Conservation (phyloP, 2,888 invertebrate species). For the Alviniconcha strummeri region DNA sequence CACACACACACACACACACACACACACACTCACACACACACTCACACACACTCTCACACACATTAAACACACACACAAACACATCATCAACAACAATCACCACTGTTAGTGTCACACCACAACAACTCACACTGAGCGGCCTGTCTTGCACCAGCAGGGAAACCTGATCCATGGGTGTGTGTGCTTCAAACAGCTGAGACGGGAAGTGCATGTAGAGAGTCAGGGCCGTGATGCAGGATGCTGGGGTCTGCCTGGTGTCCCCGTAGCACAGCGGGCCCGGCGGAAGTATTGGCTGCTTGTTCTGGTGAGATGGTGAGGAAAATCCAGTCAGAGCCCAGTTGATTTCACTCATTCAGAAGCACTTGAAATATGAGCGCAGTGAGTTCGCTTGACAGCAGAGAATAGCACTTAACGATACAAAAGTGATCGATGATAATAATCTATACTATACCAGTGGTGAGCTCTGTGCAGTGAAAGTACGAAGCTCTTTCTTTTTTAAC, state of each 20-base stretch:
- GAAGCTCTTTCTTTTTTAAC: no score
- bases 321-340: no score
- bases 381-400: no score
- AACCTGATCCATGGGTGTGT: background rate
- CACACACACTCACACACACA: background rate
- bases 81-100: background rate
- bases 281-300: no score
- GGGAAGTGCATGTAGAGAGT: conserved; percentile 61
- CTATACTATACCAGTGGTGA: no score
- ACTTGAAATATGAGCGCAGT: no score
- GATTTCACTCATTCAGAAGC: no score
- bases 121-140: background rate
- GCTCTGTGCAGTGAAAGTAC: no score
- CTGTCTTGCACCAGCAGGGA: no score
- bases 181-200: conserved; percentile 37
- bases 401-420: no score
- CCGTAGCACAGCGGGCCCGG: conserved; percentile 55
- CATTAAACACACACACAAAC: background rate
- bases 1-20: background rate
- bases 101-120: background rate
- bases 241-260: conserved; percentile 47
- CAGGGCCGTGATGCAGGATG: conserved; percentile 32
- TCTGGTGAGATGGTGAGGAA: no score
- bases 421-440: no score
- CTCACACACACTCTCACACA: conserved; percentile 1